Evolutionary conservation across 1,140 invertebrate genomes (phyloP).

Genomic region (Melanaphis sacchari): DNA sequence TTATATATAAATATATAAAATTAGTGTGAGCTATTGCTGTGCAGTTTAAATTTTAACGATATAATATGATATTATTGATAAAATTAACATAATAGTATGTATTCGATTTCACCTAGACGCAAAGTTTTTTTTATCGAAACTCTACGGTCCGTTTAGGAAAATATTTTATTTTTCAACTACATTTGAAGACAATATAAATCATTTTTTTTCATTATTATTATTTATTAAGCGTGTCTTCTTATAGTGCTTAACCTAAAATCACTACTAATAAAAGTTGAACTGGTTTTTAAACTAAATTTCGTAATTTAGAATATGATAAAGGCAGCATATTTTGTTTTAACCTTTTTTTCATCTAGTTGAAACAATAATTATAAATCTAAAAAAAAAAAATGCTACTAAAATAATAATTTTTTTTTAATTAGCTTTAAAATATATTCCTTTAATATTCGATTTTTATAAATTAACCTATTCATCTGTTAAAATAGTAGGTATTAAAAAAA

Average conservation of each 20-base stretch:
- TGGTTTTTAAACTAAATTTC: too few relatives aligned
- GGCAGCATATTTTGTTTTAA: not conserved
- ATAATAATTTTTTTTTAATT: not conserved
- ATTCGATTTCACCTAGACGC: not conserved
- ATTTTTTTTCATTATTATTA: not conserved
- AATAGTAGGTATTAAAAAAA: too few relatives aligned
- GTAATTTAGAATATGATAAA: too few relatives aligned
- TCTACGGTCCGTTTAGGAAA: not conserved
- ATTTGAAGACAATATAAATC: too few relatives aligned
- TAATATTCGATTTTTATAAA: not conserved
- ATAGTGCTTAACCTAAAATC: not conserved
- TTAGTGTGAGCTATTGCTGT: not conserved
- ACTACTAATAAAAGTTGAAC: not conserved
- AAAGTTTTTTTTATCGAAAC: not conserved
- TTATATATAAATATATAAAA: not conserved
- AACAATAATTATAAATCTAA: not conserved
- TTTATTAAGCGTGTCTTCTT: too few relatives aligned
- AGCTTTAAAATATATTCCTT: not conserved
- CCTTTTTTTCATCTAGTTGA: not conserved
- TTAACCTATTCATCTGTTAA: not conserved
- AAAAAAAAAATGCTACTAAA: not conserved
- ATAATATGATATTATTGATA: not conserved
- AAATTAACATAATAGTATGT: too few relatives aligned
- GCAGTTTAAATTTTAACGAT: not conserved
- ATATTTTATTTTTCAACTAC: not conserved